Evolutionary conservation across 1,140 invertebrate species (phyloP), one percentile per base, ranked within the genome.

Genomic region (Phortica variegata): DNA sequence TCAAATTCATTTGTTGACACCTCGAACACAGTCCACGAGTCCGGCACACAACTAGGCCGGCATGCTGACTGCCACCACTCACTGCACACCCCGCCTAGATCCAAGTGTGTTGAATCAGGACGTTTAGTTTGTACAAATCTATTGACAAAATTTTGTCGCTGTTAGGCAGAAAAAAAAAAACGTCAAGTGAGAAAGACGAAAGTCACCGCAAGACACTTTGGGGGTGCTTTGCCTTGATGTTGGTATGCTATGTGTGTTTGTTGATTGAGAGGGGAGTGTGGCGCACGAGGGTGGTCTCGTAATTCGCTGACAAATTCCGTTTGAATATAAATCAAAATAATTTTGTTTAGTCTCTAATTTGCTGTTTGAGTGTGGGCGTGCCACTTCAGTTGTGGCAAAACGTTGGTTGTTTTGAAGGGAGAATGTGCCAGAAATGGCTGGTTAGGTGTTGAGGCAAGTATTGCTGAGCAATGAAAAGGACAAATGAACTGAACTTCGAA

Each of bases 401-500:
- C 33, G 12, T 33, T 46, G 41, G 21, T 26, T n/a, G n/a, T n/a
- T n/a, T n/a, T n/a, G n/a, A n/a, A 13, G 26, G 43, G 32, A 32
- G 33, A n/a, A 31, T 19, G 26, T 2, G 38, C 23, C 20, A n/a
- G 17, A 20, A 13, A 15, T 5, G 8, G 18, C 19, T 3, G 36
- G 6, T 21, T n/a, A 5, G 8, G 3, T 7, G 16, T 23, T 13
- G 26, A 3, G 16, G 10, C 23, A 16, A 31, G 41, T 19, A 48
- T n/a, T 3, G 31, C n/a, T n/a, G 12, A 9, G 21, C 42, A 6
- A 15, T 66, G 62, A 68, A 66, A 68, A 66, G 60, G 60, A 66
- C 63, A 66, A 66, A 66, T 66, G 63, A 66, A 66, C 60, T 66
- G 63, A 66, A 66, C 68, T 66, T 66, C 68, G 68, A 66, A 66